These are phyloP conservation scores for Cheilosia pagana DNA, from an alignment of 2,888 invertebrate genomes.

Conservation along the genomic window DNA sequence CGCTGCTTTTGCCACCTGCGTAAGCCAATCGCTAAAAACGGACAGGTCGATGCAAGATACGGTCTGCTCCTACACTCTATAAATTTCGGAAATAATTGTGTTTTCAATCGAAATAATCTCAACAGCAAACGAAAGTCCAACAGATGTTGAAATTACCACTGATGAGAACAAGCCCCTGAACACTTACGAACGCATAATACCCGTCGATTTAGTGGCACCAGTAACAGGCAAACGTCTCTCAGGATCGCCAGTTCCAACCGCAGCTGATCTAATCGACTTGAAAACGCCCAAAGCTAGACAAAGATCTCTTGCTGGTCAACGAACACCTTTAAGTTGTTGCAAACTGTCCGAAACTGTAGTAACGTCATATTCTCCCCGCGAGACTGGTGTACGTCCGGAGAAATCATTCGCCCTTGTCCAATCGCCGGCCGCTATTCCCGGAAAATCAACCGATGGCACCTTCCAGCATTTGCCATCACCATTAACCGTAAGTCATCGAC, in stretches of 20 bases:
- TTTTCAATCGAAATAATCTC: too few species aligned
- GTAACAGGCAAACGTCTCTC: constrained; percentile 15
- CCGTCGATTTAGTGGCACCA: constrained; percentile 40
- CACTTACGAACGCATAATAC: constrained; percentile 21
- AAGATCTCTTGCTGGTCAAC: constrained; percentile 24
- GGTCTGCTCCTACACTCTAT: constrained; percentile 23
- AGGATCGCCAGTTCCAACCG: constrained; percentile 2
- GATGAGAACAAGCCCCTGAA: constrained; percentile 49
- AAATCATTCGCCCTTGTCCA: constrained; percentile 80
- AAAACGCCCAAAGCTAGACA: constrained; percentile 55
- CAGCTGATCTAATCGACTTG: constrained; percentile 61
- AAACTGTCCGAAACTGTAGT: constrained; percentile 79
- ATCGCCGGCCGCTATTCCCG: constrained; percentile 51
- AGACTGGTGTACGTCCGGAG: constrained; percentile 79
- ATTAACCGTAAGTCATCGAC: constrained; percentile 43
- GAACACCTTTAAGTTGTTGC: constrained; percentile 32
- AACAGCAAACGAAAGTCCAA: constrained; percentile 78
- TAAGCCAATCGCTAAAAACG: constrained; percentile 19
- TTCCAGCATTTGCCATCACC: constrained; percentile 76
- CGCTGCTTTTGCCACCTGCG: constrained; percentile 8
- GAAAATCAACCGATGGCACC: constrained; percentile 74
- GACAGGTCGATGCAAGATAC: neutral
- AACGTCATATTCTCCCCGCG: constrained; percentile 82
- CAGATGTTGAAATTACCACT: constrained; percentile 29
- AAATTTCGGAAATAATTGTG: too few species aligned